Evolutionary conservation across 2,888 invertebrate species (phyloP).

Genomic region (Diarsia rubi): DNA sequence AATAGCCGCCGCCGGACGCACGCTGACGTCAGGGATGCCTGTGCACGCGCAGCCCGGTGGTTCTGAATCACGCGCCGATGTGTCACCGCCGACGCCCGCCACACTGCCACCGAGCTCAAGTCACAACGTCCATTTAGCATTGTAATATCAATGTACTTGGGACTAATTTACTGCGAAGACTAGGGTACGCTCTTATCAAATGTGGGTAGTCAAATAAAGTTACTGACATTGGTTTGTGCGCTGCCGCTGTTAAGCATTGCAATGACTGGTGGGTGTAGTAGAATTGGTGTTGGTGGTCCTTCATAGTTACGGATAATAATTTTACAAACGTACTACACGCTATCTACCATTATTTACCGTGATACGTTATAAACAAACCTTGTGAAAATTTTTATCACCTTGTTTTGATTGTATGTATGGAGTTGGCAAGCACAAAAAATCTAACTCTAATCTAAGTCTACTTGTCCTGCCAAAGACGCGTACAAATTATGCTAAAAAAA

Average conservation of each 20-base stretch:
- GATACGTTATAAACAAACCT: slow-evolving; percentile 59
- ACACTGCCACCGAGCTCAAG: slow-evolving; percentile 41
- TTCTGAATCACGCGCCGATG: slow-evolving; percentile 87
- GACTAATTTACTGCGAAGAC: slow-evolving; percentile 29
- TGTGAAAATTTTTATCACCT: slow-evolving; percentile 71
- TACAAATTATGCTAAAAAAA: too few relatives aligned
- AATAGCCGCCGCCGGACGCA: slow-evolving; percentile 85
- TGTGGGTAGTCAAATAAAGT: slow-evolving; percentile 73
- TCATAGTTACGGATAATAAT: not conserved
- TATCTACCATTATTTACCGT: not conserved
- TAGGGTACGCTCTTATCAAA: slow-evolving; percentile 41
- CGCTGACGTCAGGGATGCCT: slow-evolving; percentile 87
- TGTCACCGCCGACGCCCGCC: slow-evolving; percentile 78
- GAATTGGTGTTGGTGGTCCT: not conserved
- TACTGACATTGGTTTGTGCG: slow-evolving; percentile 65
- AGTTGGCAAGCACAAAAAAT: slow-evolving; percentile 46
- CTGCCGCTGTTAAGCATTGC: not conserved
- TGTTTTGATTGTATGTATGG: slow-evolving; percentile 64
- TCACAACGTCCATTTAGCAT: slow-evolving; percentile 29
- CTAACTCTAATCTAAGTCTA: too few relatives aligned
- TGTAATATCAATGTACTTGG: slow-evolving; percentile 44
- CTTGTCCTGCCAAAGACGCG: too few relatives aligned
- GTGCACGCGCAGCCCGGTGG: slow-evolving; percentile 78
- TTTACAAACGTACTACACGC: not conserved
- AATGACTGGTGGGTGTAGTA: not conserved